Base-by-base conservation (phyloP, 2,113 vertebrate genomes). In the Anas platyrhynchos region DNA sequence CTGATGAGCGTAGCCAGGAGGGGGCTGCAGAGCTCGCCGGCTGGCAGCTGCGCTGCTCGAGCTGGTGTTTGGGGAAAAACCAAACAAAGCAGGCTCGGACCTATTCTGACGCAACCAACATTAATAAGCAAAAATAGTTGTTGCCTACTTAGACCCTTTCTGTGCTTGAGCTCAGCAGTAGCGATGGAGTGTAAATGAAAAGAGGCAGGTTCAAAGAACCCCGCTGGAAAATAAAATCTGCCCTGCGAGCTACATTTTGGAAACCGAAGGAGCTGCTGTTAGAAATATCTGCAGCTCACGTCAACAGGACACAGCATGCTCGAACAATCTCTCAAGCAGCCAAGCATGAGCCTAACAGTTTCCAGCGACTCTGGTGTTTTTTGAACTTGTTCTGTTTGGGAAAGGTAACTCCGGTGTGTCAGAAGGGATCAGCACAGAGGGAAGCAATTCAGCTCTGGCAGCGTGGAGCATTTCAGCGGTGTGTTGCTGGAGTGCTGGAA, bases 21-120 rank as follows among this genome's bases (percentile, higher is more conserved):
- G 88, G 95, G 94, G 95, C 93, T 94, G 91, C 6, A 46, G 82
- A 95, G 94, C 31, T 27, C 83, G 31, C 27, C 31, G 2, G 59
- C 44, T 5, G 13, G 2, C 48, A 5, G 27, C 7, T 25, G 2
- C 14, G 4, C 77, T 4, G 27, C 0, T 25, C 22, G 12, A 14
- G 15, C 65, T 22, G 63, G 84, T 14, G 12, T 14, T 36, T 34
- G 2, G n/a, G 44, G 43, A 43, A 83, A 54, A 83, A 54, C 31
- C 48, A 2, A 20, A 32, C 50, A 5, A 12, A 61, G n/a, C 16
- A 0, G 11, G 2, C 55, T 68, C 21, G 0, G 11, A 13, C 76
- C 92, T 31, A 5, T 8, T 65, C 89, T 32, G 50, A 56, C 10
- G n/a, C 6, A 8, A 54, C 4, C 32, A 76, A 7, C 7, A 3